Evolutionary conservation across 2,113 vertebrate species (phyloP).

Genomic region (Choloepus hoffmanni): DNA sequence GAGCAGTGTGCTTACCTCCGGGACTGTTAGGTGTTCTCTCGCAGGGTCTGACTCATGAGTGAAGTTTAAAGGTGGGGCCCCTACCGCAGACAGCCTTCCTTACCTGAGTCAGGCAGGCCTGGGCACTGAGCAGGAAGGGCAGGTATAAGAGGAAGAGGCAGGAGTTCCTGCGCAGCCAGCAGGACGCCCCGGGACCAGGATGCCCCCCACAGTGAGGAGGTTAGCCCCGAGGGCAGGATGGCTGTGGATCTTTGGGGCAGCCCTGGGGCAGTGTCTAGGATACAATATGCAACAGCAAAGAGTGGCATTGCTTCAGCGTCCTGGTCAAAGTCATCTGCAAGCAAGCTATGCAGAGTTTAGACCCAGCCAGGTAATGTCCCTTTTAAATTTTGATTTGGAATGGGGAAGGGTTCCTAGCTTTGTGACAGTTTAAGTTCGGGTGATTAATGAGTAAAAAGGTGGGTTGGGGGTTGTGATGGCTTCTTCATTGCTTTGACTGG

Average conservation of each 20-base stretch:
- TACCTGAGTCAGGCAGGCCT: constrained; percentile 86
- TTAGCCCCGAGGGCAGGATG: constrained; percentile 72
- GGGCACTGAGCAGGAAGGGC: constrained; percentile 73
- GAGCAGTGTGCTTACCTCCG: constrained; percentile 82
- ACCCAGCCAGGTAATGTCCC: constrained; percentile 86
- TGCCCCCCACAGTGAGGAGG: constrained; percentile 71
- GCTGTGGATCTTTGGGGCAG: constrained; percentile 84
- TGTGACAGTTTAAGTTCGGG: constrained; percentile 23
- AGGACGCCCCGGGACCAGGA: constrained; percentile 71
- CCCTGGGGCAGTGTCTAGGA: constrained; percentile 86
- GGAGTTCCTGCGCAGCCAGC: not conserved
- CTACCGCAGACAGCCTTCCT: constrained; percentile 78
- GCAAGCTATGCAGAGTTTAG: constrained; percentile 82
- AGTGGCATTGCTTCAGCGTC: constrained; percentile 80
- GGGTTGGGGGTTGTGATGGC: not conserved
- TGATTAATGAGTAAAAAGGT: constrained; percentile 23
- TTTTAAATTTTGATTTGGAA: constrained; percentile 33
- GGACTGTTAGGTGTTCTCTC: constrained; percentile 66
- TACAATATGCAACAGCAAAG: constrained; percentile 86
- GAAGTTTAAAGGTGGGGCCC: constrained; percentile 89
- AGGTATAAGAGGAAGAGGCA: constrained; percentile 88
- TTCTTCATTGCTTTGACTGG: not conserved
- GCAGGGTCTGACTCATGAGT: constrained; percentile 90
- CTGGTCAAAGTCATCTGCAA: constrained; percentile 81
- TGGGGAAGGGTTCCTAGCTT: not conserved